These are phyloP conservation scores for Euproctis similis DNA, from an alignment of 2,888 invertebrate species.

Conservation along the genomic window DNA sequence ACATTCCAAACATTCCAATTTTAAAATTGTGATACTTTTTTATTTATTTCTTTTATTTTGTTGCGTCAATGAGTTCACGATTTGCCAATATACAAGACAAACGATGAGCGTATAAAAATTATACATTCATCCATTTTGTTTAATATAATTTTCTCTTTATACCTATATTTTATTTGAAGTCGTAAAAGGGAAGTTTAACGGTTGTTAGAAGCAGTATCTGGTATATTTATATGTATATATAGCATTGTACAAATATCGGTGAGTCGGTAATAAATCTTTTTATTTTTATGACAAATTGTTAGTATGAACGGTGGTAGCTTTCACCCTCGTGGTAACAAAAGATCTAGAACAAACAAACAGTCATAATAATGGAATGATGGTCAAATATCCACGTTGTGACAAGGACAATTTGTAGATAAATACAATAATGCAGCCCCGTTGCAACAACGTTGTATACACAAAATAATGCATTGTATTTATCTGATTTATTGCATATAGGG, in stretches of 20 bases:
- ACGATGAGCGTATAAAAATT: slow-evolving; percentile 48
- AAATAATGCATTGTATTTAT: slow-evolving; percentile 47
- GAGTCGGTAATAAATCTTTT: slow-evolving; percentile 66
- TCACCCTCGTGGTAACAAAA: slow-evolving; percentile 56
- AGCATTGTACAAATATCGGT: slow-evolving; percentile 51
- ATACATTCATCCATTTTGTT: slow-evolving; percentile 54
- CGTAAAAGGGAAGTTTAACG: slow-evolving; percentile 69
- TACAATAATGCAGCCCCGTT: slow-evolving; percentile 50
- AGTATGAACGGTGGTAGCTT: slow-evolving; percentile 43
- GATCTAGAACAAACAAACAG: slow-evolving; percentile 72
- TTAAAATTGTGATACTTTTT: too few relatives aligned
- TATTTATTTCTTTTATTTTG: too few relatives aligned
- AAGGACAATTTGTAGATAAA: slow-evolving; percentile 57
- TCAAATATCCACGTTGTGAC: slow-evolving; percentile 52
- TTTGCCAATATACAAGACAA: too few relatives aligned
- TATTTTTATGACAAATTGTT: slow-evolving; percentile 76
- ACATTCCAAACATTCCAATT: too few relatives aligned
- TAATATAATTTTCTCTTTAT: slow-evolving; percentile 62
- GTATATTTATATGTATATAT: too few relatives aligned
- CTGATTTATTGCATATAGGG: slow-evolving; percentile 54
- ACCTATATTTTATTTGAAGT: slow-evolving; percentile 65
- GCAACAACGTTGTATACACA: slow-evolving; percentile 53
- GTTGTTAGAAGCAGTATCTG: slow-evolving; percentile 60
- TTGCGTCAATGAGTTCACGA: too few relatives aligned
- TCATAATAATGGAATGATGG: slow-evolving; percentile 60